Conservation (phyloP, 2,888 invertebrate genomes). For the Hyposoter dolosus region DNA sequence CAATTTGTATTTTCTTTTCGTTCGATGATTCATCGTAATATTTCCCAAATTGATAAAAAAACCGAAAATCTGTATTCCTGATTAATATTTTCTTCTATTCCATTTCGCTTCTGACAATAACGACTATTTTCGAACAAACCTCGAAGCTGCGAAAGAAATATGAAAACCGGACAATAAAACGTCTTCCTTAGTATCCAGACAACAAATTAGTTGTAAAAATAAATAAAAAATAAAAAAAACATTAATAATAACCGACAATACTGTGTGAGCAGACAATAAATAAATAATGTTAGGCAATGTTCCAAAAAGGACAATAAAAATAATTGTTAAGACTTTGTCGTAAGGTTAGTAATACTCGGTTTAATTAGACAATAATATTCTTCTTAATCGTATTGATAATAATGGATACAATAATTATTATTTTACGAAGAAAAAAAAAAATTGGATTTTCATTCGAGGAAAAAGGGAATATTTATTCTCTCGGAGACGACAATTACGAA, state of each 20-base stretch:
- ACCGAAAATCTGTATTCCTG: conserved; percentile 20
- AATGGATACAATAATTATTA: background rate
- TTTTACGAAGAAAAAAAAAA: conserved; percentile 13
- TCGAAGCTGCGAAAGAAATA: conserved; percentile 36
- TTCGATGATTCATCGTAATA: conserved; percentile 1
- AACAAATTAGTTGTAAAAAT: conserved; percentile 75
- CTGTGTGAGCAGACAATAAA: conserved; percentile 84
- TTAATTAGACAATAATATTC: conserved; percentile 51
- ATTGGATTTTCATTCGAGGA: background rate
- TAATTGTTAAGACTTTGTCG: conserved; percentile 72
- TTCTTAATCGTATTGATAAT: conserved; percentile 22
- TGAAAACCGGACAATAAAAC: conserved; percentile 69
- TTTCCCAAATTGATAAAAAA: background rate
- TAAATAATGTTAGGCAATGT: conserved; percentile 82
- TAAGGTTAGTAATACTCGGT: conserved; percentile 67
- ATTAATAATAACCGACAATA: conserved; percentile 83
- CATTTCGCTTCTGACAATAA: conserved; percentile 44
- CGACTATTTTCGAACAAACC: conserved; percentile 62
- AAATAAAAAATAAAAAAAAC: conserved; percentile 66
- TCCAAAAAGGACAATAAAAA: conserved; percentile 82
- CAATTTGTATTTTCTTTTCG: conserved; percentile 23
- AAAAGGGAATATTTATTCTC: conserved; percentile 44
- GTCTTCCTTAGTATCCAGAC: conserved; percentile 84
- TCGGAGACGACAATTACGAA: conserved; percentile 47
- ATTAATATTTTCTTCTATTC: background rate